Evolutionary conservation across 2,113 vertebrate species (phyloP).

Genomic region (Tupaia chinensis): DNA sequence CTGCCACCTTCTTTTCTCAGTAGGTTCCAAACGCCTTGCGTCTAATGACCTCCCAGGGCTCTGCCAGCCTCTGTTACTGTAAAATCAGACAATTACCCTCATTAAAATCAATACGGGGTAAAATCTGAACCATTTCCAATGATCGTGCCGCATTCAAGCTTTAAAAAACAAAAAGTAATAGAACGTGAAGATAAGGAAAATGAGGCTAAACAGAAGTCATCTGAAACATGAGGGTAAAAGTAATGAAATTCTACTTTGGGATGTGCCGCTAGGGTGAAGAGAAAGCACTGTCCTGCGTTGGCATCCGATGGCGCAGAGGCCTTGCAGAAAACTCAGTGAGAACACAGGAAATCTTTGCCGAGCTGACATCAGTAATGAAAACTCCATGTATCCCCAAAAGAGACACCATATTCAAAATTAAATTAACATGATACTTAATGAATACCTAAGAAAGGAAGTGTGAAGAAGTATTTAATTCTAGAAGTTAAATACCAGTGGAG

Average conservation of each 20-base stretch:
- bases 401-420: slow-evolving; percentile 44
- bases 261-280: not conserved
- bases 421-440: not conserved
- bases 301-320: not conserved
- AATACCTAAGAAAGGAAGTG: not conserved
- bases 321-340: not conserved
- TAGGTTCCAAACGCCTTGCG: slow-evolving; percentile 33
- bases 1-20: slow-evolving; percentile 27
- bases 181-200: slow-evolving; percentile 53
- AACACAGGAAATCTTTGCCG: not conserved
- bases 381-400: slow-evolving; percentile 17
- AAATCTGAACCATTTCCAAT: slow-evolving; percentile 27
- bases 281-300: not conserved
- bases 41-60: slow-evolving; percentile 34
- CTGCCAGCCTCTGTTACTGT: slow-evolving; percentile 20
- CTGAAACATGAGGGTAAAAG: not conserved
- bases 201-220: slow-evolving; percentile 10
- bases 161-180: not conserved
- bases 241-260: not conserved
- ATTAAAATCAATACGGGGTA: slow-evolving; percentile 69
- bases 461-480: not conserved
- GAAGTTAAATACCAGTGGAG: not conserved
- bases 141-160: slow-evolving; percentile 29
- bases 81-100: slow-evolving; percentile 32
- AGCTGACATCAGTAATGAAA: slow-evolving; percentile 16